phyloP scores from a whole-genome alignment of 2,888 invertebrate genomes.

The Leptogaster cylindrica region DNA sequence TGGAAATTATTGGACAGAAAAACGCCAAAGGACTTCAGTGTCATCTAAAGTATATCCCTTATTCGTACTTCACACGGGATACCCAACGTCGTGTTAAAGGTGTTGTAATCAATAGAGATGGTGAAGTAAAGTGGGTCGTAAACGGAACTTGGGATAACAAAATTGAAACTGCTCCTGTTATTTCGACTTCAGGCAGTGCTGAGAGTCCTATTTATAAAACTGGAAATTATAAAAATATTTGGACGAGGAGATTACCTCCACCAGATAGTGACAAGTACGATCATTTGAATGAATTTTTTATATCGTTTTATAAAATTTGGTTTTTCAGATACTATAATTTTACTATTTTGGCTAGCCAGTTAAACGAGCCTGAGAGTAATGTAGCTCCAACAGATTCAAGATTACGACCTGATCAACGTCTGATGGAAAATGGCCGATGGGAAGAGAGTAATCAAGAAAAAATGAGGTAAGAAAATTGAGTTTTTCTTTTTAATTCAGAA shows the following conservation, averaged over 20 bases:
- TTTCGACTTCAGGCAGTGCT: slow-evolving; percentile 69
- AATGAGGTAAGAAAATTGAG: slow-evolving; percentile 61
- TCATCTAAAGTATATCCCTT: slow-evolving; percentile 95
- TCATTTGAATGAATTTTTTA: no score
- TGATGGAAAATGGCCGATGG: slow-evolving; percentile 95
- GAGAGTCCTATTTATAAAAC: slow-evolving; percentile 93
- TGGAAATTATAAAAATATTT: slow-evolving; percentile 81
- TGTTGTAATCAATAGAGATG: slow-evolving; percentile 74
- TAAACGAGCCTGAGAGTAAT: slow-evolving; percentile 92
- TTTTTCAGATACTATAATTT: slow-evolving; percentile 82
- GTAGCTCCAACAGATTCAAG: slow-evolving; percentile 96
- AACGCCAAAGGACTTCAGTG: slow-evolving; percentile 90
- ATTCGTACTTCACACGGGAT: slow-evolving; percentile 98
- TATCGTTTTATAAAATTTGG: no score
- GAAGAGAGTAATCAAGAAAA: slow-evolving; percentile 90
- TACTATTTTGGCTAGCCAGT: slow-evolving; percentile 91
- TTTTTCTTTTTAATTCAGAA: not conserved
- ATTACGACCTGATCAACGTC: slow-evolving; percentile 91
- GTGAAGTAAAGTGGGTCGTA: slow-evolving; percentile 77
- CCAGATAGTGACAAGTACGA: slow-evolving; percentile 70
- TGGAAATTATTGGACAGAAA: slow-evolving; percentile 91
- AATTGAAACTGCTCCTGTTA: slow-evolving; percentile 93
- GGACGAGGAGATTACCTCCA: slow-evolving; percentile 83
- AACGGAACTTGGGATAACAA: slow-evolving; percentile 94
- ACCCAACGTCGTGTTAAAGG: slow-evolving; percentile 90